Evolutionary conservation across 2,113 vertebrate genomes (phyloP).

Genomic region (Cepphus grylle): DNA sequence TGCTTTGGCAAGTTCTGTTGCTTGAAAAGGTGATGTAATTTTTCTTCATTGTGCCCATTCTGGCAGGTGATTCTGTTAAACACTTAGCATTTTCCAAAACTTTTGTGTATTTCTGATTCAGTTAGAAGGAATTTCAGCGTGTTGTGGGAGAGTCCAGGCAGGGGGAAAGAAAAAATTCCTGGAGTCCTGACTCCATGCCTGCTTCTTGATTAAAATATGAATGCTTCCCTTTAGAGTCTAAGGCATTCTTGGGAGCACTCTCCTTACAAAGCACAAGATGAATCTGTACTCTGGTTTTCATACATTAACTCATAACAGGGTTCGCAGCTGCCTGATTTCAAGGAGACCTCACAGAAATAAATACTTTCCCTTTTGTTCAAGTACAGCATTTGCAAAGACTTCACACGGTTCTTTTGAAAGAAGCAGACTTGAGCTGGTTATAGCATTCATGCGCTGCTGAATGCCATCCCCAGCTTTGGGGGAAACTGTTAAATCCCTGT

Average conservation of each 20-base stretch:
- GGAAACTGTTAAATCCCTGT: background rate
- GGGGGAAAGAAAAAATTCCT: background rate
- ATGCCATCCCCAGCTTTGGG: background rate
- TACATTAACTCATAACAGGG: constrained; percentile 15
- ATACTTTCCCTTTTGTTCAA: constrained; percentile 47
- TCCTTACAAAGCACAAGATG: constrained; percentile 35
- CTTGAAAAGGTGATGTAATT: background rate
- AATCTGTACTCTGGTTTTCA: constrained; percentile 35
- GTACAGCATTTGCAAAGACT: background rate
- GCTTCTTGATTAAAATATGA: constrained; percentile 54
- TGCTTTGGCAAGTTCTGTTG: background rate
- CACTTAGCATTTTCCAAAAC: background rate
- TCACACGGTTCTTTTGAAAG: constrained; percentile 32
- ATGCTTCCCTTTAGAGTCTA: constrained; percentile 10
- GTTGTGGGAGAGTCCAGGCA: background rate
- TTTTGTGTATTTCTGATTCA: background rate
- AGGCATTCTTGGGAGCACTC: background rate
- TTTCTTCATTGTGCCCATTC: background rate
- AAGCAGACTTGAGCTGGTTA: background rate
- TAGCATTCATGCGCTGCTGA: background rate
- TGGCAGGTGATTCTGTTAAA: background rate
- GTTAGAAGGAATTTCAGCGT: background rate
- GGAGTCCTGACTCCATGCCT: background rate
- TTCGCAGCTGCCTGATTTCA: constrained; percentile 54
- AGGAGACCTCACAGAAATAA: constrained; percentile 51